Base-by-base conservation (phyloP, 1,140 invertebrate species). In the Drosophila athabasca region DNA sequence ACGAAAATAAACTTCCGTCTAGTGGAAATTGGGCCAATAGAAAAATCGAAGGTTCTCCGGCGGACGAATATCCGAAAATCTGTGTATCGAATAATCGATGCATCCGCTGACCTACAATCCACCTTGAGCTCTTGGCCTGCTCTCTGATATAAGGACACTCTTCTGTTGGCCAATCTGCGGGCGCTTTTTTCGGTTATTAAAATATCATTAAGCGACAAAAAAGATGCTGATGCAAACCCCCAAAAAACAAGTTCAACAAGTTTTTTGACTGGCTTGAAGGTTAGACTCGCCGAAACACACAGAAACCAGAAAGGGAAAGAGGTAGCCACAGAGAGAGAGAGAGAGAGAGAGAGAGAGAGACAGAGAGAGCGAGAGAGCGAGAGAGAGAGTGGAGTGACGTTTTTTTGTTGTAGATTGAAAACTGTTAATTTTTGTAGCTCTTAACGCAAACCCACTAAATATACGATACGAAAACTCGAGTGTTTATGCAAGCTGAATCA, bases 1-100 rank as follows among this genome's bases (percentile, higher is more conserved):
- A 88, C 83, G 49, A 87, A 87, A 87, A 87, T 88, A 87, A 87
- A 87, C 83, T 83, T 78, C 52, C 67, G 68, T 74, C 45, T 26
- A 29, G 9, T 44, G 39, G 53, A 72, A 76, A 76, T 57, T 87
- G 79, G 83, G 82, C 74, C 83, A 87, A 39, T 11, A 79, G 66
- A 75, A 76, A 70, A 60, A 78, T 78, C 69, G 78, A 79, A 75
- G 76, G 61, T 44, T 60, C 57, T 76, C 24, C 57, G 43, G 46
- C 39, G 15, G 39, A 11, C 46, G 39, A 7, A 24, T 48, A 49
- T 48, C 26, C n/a, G 29, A 7, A 43, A 6, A 11, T 15, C 35
- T 55, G 57, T 53, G 22, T 55, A 51, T 43, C 43, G 48, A 69
- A 49, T 19, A 64, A 75, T 67, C 41, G 49, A n/a, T 73, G 61